Evolutionary conservation across 2,888 invertebrate genomes (phyloP).

Genomic region (Patella depressa): DNA sequence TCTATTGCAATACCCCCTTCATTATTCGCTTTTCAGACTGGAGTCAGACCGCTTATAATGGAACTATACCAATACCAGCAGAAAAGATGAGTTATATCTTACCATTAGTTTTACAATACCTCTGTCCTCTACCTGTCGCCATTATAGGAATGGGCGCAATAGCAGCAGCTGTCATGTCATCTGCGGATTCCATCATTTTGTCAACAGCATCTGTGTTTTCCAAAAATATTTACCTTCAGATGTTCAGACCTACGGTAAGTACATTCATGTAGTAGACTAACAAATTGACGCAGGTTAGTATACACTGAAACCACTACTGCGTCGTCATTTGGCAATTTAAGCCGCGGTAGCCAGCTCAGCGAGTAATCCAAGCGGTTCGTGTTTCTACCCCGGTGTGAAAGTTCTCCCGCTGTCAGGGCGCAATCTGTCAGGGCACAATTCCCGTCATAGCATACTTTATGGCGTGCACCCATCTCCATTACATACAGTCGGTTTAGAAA

Average conservation of each 20-base stretch:
- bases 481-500: no score
- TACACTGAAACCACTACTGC: no score
- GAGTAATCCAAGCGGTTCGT: no score
- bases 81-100: constrained; percentile 28
- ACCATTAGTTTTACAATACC: constrained; percentile 40
- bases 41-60: constrained; percentile 36
- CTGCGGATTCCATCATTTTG: constrained; percentile 40
- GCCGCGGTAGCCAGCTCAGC: no score
- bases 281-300: no score
- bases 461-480: no score
- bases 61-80: constrained; percentile 16
- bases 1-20: no score
- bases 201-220: constrained; percentile 39
- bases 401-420: no score
- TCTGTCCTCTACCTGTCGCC: constrained; percentile 38
- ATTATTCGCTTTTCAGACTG: constrained; percentile 43
- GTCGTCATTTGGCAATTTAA: no score
- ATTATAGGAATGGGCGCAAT: constrained; percentile 42
- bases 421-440: no score
- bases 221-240: constrained; percentile 40
- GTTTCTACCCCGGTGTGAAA: no score
- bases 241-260: constrained; percentile 32
- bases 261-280: not conserved
- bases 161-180: constrained; percentile 47
- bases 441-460: no score